Percentiles rank a stretch among this genome's conserved stretches.
phyloP scores from a whole-genome alignment of 2,888 invertebrate species.

The Sussaba pulchella region DNA sequence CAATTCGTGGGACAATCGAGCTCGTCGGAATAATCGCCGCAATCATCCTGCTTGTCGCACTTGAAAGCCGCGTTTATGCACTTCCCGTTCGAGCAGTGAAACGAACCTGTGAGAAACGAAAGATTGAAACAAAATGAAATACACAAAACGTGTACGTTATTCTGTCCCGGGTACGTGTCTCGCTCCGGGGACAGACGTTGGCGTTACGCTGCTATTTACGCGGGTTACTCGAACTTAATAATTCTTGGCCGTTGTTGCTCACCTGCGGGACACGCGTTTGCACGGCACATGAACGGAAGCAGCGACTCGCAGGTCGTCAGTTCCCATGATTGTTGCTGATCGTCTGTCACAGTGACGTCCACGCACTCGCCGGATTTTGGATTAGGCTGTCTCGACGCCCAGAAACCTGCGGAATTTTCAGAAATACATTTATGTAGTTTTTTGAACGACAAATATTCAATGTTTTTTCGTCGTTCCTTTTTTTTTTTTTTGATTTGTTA shows the following conservation, averaged over 20 bases:
- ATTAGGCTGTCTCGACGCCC: constrained; percentile 96
- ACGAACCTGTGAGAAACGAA: constrained; percentile 88
- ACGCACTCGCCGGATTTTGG: constrained; percentile 96
- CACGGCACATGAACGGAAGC: constrained; percentile 96
- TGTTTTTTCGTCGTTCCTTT: too few relatives aligned
- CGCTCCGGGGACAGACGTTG: too few relatives aligned
- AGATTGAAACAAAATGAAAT: too few relatives aligned
- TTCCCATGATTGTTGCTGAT: constrained; percentile 95
- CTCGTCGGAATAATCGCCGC: constrained; percentile 96
- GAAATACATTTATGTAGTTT: too few relatives aligned
- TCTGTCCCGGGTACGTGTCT: too few relatives aligned
- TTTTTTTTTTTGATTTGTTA: too few relatives aligned
- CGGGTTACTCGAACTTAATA: constrained; percentile 1
- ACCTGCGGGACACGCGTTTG: constrained; percentile 95
- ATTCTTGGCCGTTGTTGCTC: constrained; percentile 70
- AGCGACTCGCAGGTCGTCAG: constrained; percentile 97
- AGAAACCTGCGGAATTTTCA: constrained; percentile 89
- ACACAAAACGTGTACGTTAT: too few relatives aligned
- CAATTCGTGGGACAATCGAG: constrained; percentile 95
- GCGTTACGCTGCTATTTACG: background rate
- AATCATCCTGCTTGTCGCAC: constrained; percentile 97
- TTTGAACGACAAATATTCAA: too few relatives aligned
- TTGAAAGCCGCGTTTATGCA: constrained; percentile 96
- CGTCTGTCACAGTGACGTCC: constrained; percentile 88
- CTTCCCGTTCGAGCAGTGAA: constrained; percentile 96